A percentile compares a stretch with the other conserved stretches of the same genome.
These are phyloP conservation scores for Phalloptychus januarius DNA, from an alignment of 2,797 vertebrate species.

Conservation along the genomic window DNA sequence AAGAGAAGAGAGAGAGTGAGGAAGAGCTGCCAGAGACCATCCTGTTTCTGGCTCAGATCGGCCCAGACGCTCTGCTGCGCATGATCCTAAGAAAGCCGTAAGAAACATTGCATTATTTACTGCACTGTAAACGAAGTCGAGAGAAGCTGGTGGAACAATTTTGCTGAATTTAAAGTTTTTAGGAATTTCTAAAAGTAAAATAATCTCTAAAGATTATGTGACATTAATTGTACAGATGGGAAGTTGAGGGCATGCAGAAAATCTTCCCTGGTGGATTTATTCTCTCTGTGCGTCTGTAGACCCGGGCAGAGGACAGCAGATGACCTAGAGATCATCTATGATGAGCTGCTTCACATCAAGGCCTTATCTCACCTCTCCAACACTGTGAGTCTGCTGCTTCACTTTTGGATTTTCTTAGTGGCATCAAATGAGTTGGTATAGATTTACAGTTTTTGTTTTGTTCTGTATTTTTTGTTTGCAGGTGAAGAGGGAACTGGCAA, in stretches of 20 bases:
- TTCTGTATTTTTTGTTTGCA: constrained; percentile 62
- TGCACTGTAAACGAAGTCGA: not conserved
- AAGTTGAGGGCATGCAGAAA: not conserved
- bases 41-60: constrained; percentile 93
- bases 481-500: constrained; percentile 95
- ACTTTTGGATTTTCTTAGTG: constrained; percentile 2
- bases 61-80: constrained; percentile 95
- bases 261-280: not conserved
- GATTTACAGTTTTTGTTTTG: not conserved
- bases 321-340: constrained; percentile 97
- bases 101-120: constrained; percentile 58
- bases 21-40: constrained; percentile 95
- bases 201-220: not conserved
- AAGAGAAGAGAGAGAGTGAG: constrained; percentile 95
- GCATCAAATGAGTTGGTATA: not conserved
- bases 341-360: constrained; percentile 98
- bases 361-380: constrained; percentile 97
- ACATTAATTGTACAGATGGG: not conserved
- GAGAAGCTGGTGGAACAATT: not conserved
- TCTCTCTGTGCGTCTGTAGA: constrained; percentile 71
- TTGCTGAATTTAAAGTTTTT: not conserved
- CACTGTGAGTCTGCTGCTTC: constrained; percentile 83
- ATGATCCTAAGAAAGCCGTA: constrained; percentile 97
- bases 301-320: constrained; percentile 95
- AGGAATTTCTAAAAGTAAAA: not conserved